Base-by-base conservation (phyloP, 2,797 vertebrate species). In the Sebastes elongatus region DNA sequence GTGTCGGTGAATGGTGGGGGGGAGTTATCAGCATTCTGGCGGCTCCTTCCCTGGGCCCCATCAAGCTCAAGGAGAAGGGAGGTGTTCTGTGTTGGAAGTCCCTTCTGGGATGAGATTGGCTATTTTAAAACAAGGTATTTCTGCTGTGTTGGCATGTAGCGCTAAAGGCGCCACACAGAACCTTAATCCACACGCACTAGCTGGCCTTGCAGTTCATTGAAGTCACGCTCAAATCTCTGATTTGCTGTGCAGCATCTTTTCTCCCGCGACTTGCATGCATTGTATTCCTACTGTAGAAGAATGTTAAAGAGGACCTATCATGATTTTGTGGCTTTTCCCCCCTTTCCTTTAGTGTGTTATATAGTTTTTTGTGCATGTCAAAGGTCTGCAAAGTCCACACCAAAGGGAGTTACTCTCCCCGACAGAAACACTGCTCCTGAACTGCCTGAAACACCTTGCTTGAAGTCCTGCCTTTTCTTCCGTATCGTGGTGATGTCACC, bases 21-120 rank as follows among this genome's bases (percentile, higher is more conserved):
- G 83, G 79, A 90, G 94, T 91, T 92, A 94, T 95, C 94, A 93
- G 92, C 93, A 95, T 95, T 95, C 95, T 91, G 77, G 78, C 73
- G 87, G 67, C 89, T 89, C 86, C 83, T 90, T 91, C 84, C 76
- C 81, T 76, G 84, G 93, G 89, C 91, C 89, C 82, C 90, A 85
- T 89, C 80, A 78, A 82, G 83, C 88, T 93, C 81, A 87, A 93
- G 92, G 79, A 93, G 80, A 76, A 77, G 78, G 80, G 87, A 83
- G 69, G 87, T 86, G 80, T 78, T 83, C 80, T 76, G 82, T 81
- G 77, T 83, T 67, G 70, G 72, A 38, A 86, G 79, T 90, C 80
- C 82, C 90, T 82, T 87, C 88, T 78, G 74, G 75, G 87, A 86
- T 85, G 82, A 91, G 74, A 84, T 69, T 69, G 66, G 71, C 75